These are phyloP conservation scores for Lasioglossum pauxillum DNA, from an alignment of 2,888 invertebrate genomes.

Conservation along the genomic window DNA sequence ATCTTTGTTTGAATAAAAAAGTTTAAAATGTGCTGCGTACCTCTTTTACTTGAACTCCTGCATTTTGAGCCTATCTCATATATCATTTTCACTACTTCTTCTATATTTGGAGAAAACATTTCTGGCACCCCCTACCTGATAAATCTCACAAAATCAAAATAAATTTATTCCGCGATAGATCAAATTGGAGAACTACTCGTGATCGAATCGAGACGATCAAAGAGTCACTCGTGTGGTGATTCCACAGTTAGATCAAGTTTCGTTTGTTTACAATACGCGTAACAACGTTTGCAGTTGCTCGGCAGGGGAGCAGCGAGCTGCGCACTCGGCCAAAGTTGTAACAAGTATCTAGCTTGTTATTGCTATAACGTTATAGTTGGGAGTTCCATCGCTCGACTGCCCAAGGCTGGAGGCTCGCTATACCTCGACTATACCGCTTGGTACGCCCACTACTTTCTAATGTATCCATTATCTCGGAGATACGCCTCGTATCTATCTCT, in stretches of 20 bases:
- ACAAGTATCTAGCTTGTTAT: constrained; percentile 1
- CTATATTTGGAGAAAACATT: too few relatives aligned
- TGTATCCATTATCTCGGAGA: constrained; percentile 16
- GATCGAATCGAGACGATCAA: neutral
- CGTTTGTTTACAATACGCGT: neutral
- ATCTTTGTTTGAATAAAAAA: too few relatives aligned
- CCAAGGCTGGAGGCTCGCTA: neutral
- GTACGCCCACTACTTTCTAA: constrained; percentile 15
- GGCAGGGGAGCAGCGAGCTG: neutral
- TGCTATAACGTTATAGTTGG: neutral
- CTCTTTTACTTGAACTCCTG: too few relatives aligned
- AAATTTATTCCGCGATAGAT: neutral
- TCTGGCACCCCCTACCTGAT: neutral
- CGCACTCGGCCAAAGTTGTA: neutral
- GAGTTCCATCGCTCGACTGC: constrained; percentile 1
- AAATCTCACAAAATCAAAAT: neutral
- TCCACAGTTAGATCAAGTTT: neutral
- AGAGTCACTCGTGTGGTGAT: neutral
- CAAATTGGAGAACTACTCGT: neutral
- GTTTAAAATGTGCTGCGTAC: too few relatives aligned
- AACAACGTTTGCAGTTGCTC: neutral
- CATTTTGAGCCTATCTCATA: too few relatives aligned
- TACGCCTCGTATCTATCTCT: neutral
- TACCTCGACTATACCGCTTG: neutral
- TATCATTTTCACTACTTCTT: too few relatives aligned